These are phyloP conservation scores for Stomatorhinus ivindoensis DNA, from an alignment of 2,113 vertebrate species.

Conservation along the genomic window DNA sequence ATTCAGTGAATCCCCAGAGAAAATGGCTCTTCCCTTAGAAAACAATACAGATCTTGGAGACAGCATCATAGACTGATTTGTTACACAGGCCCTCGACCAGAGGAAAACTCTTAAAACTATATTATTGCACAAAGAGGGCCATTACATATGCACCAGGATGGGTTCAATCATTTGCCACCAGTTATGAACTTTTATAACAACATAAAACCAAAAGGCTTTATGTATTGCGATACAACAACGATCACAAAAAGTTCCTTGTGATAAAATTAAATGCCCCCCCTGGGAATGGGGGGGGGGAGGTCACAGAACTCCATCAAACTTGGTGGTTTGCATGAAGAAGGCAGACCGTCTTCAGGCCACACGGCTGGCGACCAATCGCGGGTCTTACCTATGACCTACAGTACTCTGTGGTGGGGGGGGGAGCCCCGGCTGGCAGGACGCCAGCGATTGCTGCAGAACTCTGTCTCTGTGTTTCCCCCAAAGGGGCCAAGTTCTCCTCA, in stretches of 20 bases:
- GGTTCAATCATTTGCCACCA: background rate
- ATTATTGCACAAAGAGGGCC: background rate
- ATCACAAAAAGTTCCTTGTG: background rate
- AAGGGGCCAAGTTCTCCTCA: slow-evolving; percentile 15
- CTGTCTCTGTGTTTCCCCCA: background rate
- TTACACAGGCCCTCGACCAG: background rate
- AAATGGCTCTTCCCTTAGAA: background rate
- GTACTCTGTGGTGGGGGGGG: background rate
- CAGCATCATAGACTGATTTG: background rate
- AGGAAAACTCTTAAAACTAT: background rate
- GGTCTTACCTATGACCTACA: background rate
- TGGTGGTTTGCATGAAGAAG: background rate
- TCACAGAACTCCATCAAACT: background rate
- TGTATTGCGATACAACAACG: background rate
- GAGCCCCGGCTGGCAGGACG: background rate
- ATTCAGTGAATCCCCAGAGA: background rate
- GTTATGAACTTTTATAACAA: background rate
- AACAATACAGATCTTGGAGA: background rate
- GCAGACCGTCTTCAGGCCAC: background rate
- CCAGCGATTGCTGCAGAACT: background rate
- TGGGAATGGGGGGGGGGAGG: background rate
- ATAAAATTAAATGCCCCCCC: background rate
- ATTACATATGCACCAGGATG: background rate
- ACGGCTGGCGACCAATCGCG: background rate
- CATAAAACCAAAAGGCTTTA: background rate